Evolutionary conservation across 2,797 vertebrate genomes (phyloP), one percentile per base, ranked within the genome.

Genomic region (Coracias cyanogaster): DNA sequence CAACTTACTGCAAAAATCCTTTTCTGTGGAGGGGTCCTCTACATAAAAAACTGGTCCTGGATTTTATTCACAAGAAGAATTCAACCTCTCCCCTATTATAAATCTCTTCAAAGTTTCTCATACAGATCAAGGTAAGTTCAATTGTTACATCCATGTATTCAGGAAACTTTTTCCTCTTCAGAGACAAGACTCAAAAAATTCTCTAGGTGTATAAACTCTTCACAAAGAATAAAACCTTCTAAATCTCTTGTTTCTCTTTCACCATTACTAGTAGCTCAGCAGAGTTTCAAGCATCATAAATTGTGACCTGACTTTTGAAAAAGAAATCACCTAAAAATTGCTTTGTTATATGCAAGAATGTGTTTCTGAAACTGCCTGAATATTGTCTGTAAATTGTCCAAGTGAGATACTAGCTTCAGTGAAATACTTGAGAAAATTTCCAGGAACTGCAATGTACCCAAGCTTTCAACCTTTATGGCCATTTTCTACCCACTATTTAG

Each of bases 91-190:
- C 6, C 5, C 15, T 49, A 64, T 17, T 60, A 62, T 52, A 95
- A 93, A 85, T 83, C 19, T 82, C 71, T 83, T 94, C n/a, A 16
- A 86, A 94, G 65, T 79, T 93, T 73, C 51, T 90, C 39, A 78
- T 7, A 62, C 8, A 88, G 48, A 92, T 82, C 73, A 89, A 93
- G 37, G 10, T 52, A 90, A 76, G 31, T 43, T 74, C 73, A 71
- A 11, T 24, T 60, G 29, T 62, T 86, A 91, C n/a, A 94, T 37
- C 15, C 48, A 54, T 10, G 2, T 29, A 64, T 74, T 80, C 58
- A 81, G 49, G 37, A 88, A 93, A 64, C 9, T 13, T 71, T 82
- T 77, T 88, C 41, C 31, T 87, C 35, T 39, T 78, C 39, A 70
- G 37, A 73, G 37, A 28, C 18, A 24, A 89, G 54, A 67, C 43